phyloP scores from a whole-genome alignment of 2,888 invertebrate genomes.

The Drosophila niveifrons region DNA sequence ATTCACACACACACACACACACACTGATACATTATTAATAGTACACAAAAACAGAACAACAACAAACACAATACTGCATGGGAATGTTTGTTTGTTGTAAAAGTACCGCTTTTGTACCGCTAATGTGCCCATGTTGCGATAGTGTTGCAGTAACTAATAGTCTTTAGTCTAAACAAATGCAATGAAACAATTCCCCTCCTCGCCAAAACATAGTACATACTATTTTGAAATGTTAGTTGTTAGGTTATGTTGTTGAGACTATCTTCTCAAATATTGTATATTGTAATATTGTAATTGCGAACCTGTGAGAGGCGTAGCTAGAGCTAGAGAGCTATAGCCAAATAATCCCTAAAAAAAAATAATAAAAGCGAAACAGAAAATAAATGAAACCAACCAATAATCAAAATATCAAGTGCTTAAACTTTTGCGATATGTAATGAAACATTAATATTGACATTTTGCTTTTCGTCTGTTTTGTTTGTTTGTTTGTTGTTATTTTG shows the following conservation, averaged over 20 bases:
- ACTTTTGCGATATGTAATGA: conserved; percentile 28
- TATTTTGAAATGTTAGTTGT: background rate
- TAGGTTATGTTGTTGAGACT: conserved; percentile 5
- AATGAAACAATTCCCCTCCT: conserved; percentile 13
- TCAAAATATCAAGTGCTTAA: conserved; percentile 8
- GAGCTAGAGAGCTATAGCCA: conserved; percentile 14
- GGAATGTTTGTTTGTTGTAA: conserved; percentile 73
- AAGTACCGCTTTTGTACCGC: conserved; percentile 68
- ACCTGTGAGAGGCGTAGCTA: conserved; percentile 7
- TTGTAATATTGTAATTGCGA: background rate
- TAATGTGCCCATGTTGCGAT: conserved; percentile 34
- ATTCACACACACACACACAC: background rate
- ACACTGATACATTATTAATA: background rate
- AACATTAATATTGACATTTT: conserved; percentile 42
- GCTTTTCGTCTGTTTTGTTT: conserved; percentile 44
- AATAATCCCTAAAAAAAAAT: background rate
- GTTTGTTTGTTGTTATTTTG: conserved; percentile 48
- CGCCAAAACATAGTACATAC: background rate
- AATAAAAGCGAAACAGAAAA: conserved; percentile 3
- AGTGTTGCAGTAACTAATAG: conserved; percentile 13
- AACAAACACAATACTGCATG: conserved; percentile 55
- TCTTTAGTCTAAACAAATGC: conserved; percentile 1
- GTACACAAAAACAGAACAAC: conserved; percentile 8
- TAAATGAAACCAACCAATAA: background rate
- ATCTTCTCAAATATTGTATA: background rate